phyloP scores from a whole-genome alignment of 2,888 invertebrate genomes.

The Troglohyphantes excavatus region DNA sequence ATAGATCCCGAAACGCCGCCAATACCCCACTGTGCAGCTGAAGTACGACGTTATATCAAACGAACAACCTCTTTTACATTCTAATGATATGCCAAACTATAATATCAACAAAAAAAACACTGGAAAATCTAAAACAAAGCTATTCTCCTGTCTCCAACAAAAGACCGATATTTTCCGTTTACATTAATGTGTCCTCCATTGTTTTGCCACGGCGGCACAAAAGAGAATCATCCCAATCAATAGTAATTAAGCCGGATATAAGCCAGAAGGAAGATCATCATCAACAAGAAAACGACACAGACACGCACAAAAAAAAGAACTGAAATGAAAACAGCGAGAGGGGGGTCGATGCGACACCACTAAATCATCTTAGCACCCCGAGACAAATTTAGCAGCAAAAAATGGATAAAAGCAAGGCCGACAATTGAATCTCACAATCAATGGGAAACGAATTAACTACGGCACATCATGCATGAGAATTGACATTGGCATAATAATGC shows the following conservation, averaged over 20 bases:
- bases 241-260: slow-evolving; percentile 65
- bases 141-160: not conserved
- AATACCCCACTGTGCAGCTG: no score
- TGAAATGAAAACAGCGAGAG: slow-evolving; percentile 40
- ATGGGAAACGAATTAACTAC: slow-evolving; percentile 52
- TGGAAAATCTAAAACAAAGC: not conserved
- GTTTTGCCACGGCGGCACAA: slow-evolving; percentile 22
- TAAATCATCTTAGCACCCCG: slow-evolving; percentile 63
- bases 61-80: no score
- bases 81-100: no score
- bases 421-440: slow-evolving; percentile 61
- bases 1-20: no score
- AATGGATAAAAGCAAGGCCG: slow-evolving; percentile 35
- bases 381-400: slow-evolving; percentile 62
- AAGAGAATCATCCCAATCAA: slow-evolving; percentile 51
- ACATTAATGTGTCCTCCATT: slow-evolving; percentile 34
- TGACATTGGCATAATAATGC: slow-evolving; percentile 56
- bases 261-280: slow-evolving; percentile 63
- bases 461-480: slow-evolving; percentile 40
- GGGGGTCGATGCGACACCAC: slow-evolving; percentile 17
- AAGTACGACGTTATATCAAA: no score
- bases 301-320: slow-evolving; percentile 7
- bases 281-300: slow-evolving; percentile 7
- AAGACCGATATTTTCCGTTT: slow-evolving; percentile 38
- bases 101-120: not conserved